Percentiles rank a stretch among this genome's conserved stretches.
Conservation (phyloP, 2,113 vertebrate genomes). For the Aphyosemion australe region DNA sequence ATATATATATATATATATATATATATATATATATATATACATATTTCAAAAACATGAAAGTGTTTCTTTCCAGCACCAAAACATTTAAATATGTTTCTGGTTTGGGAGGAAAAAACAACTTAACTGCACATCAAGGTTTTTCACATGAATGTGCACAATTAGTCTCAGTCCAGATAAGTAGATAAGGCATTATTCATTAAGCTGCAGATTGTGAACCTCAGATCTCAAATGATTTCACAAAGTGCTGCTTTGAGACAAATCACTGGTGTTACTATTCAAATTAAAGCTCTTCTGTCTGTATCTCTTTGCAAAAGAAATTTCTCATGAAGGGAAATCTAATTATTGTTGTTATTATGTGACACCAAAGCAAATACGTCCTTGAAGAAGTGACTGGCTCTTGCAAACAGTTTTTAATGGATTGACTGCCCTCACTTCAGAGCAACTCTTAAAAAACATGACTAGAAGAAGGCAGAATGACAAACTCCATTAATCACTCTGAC, state of each 20-base stretch:
- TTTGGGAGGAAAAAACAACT: no score
- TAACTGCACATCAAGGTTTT: no score
- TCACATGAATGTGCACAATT: conserved; percentile 1
- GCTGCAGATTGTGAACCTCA: conserved; percentile 24
- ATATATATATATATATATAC: no score
- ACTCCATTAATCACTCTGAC: conserved; percentile 71
- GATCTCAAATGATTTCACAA: conserved; percentile 43
- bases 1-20: no score
- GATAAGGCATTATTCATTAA: conserved; percentile 40
- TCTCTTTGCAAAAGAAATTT: conserved; percentile 40
- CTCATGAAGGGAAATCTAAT: conserved; percentile 55
- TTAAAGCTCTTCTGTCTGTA: conserved; percentile 31
- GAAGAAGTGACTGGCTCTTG: conserved; percentile 62
- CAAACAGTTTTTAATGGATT: conserved; percentile 67
- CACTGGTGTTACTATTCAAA: conserved; percentile 24
- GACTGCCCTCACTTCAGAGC: conserved; percentile 60
- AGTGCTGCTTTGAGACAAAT: conserved; percentile 39
- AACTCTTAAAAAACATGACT: conserved; percentile 44
- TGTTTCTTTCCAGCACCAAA: no score
- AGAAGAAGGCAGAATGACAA: conserved; percentile 61
- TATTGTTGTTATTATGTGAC: conserved; percentile 63
- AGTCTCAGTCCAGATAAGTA: conserved; percentile 22
- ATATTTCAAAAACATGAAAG: no score
- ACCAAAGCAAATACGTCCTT: conserved; percentile 63
- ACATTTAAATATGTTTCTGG: not conserved